These are phyloP conservation scores for Ptychobarbus kaznakovi DNA, from an alignment of 2,797 vertebrate species.

Conservation along the genomic window DNA sequence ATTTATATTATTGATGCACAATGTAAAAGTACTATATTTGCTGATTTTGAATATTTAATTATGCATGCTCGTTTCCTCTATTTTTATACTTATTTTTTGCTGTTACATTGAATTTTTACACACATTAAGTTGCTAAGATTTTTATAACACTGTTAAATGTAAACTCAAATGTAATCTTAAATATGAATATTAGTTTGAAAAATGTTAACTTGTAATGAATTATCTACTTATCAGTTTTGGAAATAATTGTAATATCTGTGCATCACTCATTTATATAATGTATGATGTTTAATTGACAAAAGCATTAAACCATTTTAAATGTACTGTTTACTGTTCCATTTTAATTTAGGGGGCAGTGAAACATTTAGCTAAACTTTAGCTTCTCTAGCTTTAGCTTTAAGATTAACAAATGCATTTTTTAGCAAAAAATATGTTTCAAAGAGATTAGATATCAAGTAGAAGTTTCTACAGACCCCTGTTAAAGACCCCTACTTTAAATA, in stretches of 20 bases:
- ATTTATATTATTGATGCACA: neutral
- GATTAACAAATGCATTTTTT: neutral
- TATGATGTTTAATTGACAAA: neutral
- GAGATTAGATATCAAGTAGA: neutral
- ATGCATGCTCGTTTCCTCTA: neutral
- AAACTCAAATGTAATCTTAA: neutral
- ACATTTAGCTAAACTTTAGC: neutral
- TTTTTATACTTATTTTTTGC: neutral
- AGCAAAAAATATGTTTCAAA: neutral
- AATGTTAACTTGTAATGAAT: too few species aligned
- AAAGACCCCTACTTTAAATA: slow-evolving; percentile 5
- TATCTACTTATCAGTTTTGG: too few species aligned
- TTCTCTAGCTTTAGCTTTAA: neutral
- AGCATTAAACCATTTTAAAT: neutral
- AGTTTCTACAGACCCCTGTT: slow-evolving; percentile 12
- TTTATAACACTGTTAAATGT: neutral
- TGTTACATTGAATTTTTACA: neutral
- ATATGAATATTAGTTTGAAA: neutral
- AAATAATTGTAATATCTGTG: neutral
- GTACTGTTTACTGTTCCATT: neutral
- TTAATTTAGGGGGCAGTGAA: neutral
- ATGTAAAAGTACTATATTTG: neutral
- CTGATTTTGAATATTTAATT: neutral
- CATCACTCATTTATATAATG: neutral
- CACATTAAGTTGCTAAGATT: neutral